Conservation (phyloP, 1,140 invertebrate species). For the Leptonema lineaticorne region DNA sequence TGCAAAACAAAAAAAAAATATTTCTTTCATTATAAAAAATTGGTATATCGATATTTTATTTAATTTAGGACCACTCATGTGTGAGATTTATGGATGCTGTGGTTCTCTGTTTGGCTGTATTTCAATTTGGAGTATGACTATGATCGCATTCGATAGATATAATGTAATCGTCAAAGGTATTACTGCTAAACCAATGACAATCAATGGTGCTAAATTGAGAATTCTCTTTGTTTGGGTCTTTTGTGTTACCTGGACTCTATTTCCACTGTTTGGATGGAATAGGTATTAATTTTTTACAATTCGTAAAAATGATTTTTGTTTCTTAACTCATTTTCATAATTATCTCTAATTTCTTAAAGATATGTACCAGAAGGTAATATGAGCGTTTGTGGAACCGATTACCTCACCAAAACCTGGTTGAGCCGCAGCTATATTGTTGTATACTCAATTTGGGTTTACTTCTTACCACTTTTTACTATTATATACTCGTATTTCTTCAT, state of each 20-base stretch:
- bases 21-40: neutral
- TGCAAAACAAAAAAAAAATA: too few species aligned
- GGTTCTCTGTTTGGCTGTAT: slow-evolving; percentile 78
- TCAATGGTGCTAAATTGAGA: slow-evolving; percentile 65
- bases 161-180: slow-evolving; percentile 83
- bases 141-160: slow-evolving; percentile 81
- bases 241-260: slow-evolving; percentile 66
- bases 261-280: slow-evolving; percentile 79
- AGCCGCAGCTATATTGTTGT: slow-evolving; percentile 69
- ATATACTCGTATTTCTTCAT: slow-evolving; percentile 80
- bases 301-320: neutral
- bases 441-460: slow-evolving; percentile 73
- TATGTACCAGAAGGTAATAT: slow-evolving; percentile 86
- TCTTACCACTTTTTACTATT: slow-evolving; percentile 69
- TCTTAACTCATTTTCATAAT: neutral
- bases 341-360: slow-evolving; percentile 47
- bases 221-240: slow-evolving; percentile 72
- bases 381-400: slow-evolving; percentile 84
- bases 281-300: slow-evolving; percentile 13
- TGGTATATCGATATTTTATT: neutral
- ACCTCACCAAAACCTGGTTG: slow-evolving; percentile 66
- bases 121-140: slow-evolving; percentile 82
- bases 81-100: slow-evolving; percentile 74
- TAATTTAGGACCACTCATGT: slow-evolving; percentile 68
- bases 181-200: slow-evolving; percentile 69